Evolutionary conservation across 2,888 invertebrate genomes (phyloP).

Genomic region (Cynaeus angustus): DNA sequence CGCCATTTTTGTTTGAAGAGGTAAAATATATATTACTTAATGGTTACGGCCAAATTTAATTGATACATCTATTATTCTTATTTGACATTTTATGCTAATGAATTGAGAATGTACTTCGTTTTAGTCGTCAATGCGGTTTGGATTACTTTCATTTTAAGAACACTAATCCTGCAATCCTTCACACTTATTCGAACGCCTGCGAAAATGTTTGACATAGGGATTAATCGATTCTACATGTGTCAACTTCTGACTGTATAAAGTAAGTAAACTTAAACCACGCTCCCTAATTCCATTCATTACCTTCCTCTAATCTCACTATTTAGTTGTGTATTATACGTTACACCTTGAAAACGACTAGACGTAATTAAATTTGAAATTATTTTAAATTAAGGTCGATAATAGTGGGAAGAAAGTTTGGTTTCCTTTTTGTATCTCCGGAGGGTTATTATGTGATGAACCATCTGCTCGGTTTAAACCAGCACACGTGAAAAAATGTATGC

Average conservation of each 20-base stretch:
- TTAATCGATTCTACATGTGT: slow-evolving; percentile 44
- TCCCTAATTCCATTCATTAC: slow-evolving; percentile 40
- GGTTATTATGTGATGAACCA: neutral
- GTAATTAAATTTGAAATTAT: slow-evolving; percentile 9
- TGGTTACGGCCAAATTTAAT: too few species aligned
- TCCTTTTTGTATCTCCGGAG: slow-evolving; percentile 4
- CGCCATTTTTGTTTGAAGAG: too few species aligned
- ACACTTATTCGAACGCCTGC: neutral
- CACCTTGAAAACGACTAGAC: slow-evolving; percentile 7
- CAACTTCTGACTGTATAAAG: slow-evolving; percentile 33
- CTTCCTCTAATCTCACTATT: slow-evolving; percentile 35
- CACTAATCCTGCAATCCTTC: slow-evolving; percentile 13
- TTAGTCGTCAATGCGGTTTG: too few species aligned
- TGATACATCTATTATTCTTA: too few species aligned
- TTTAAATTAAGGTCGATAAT: slow-evolving; percentile 12
- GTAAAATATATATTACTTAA: too few species aligned
- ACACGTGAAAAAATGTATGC: slow-evolving; percentile 8
- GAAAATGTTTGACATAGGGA: slow-evolving; percentile 24
- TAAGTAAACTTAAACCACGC: slow-evolving; percentile 31
- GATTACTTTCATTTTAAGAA: neutral
- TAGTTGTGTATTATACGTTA: slow-evolving; percentile 15
- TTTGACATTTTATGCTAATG: too few species aligned
- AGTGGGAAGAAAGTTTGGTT: slow-evolving; percentile 9
- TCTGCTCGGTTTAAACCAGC: neutral
- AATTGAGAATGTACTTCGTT: too few species aligned